Percentiles rank a stretch among this genome's conserved stretches.
phyloP scores from a whole-genome alignment of 2,797 vertebrate genomes.

The Etheostoma nigrum region DNA sequence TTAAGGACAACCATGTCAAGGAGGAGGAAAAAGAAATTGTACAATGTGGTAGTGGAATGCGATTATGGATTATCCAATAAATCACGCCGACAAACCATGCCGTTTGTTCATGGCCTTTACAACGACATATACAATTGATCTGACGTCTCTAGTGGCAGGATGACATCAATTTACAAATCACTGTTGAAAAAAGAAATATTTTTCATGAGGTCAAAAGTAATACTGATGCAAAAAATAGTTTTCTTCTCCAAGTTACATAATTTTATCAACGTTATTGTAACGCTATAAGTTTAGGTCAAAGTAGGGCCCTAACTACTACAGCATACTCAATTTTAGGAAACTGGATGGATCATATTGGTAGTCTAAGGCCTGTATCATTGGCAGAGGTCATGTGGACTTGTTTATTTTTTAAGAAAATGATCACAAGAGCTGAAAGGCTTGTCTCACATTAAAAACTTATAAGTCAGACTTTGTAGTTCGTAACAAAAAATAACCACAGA shows the following conservation, averaged over 20 bases:
- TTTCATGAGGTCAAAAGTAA: not conserved
- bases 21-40: conserved; percentile 49
- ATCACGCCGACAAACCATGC: not conserved
- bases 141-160: not conserved
- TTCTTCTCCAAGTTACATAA: not conserved
- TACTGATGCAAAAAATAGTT: not conserved
- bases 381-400: not conserved
- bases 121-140: not conserved
- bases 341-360: not conserved
- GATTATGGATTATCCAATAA: conserved; percentile 3
- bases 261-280: not conserved
- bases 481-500: conserved; percentile 54
- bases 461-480: conserved; percentile 45
- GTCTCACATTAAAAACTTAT: conserved; percentile 56
- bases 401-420: conserved; percentile 23
- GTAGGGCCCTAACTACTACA: not conserved
- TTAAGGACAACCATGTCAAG: conserved; percentile 73
- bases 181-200: not conserved
- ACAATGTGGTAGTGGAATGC: not conserved
- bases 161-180: not conserved
- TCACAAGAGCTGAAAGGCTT: conserved; percentile 41
- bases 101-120: not conserved
- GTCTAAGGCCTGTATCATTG: not conserved
- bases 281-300: not conserved
- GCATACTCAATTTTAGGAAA: not conserved